Evolutionary conservation across 2,797 vertebrate species (phyloP).

Genomic region (Sebastes baramenuke): DNA sequence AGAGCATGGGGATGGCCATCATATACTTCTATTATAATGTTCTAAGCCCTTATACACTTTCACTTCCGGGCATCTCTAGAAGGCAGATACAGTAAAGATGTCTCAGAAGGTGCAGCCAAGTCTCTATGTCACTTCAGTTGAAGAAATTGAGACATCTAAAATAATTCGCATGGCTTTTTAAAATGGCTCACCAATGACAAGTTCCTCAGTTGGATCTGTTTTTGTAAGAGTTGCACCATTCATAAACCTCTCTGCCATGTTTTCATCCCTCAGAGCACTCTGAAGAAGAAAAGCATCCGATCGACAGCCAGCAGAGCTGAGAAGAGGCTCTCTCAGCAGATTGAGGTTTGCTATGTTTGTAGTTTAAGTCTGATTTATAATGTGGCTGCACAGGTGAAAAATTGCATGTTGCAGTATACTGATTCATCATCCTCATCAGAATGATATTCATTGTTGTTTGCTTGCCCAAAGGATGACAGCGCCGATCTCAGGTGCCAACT

Average conservation of each 20-base stretch:
- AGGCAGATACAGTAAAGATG: background rate
- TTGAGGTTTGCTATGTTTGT: conserved; percentile 68
- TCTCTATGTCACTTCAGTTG: background rate
- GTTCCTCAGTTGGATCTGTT: background rate
- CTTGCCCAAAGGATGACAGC: conserved; percentile 89
- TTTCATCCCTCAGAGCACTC: conserved; percentile 83
- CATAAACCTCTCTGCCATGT: conserved; percentile 4
- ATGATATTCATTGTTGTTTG: background rate
- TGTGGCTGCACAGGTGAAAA: background rate
- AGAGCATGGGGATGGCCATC: no score
- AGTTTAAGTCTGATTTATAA: background rate
- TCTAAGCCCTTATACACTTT: no score
- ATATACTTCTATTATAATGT: no score
- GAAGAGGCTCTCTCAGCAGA: conserved; percentile 90
- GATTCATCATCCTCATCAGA: background rate
- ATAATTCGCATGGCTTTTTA: background rate
- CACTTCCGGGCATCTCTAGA: background rate
- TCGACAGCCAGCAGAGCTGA: conserved; percentile 87
- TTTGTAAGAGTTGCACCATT: background rate
- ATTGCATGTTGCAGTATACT: background rate
- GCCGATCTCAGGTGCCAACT: conserved; percentile 95
- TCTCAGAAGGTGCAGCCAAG: background rate
- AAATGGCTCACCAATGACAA: background rate
- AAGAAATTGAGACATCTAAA: background rate
- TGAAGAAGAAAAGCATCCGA: conserved; percentile 90